These are phyloP conservation scores for Leucophenga varia DNA, from an alignment of 1,140 invertebrate species.

Conservation along the genomic window DNA sequence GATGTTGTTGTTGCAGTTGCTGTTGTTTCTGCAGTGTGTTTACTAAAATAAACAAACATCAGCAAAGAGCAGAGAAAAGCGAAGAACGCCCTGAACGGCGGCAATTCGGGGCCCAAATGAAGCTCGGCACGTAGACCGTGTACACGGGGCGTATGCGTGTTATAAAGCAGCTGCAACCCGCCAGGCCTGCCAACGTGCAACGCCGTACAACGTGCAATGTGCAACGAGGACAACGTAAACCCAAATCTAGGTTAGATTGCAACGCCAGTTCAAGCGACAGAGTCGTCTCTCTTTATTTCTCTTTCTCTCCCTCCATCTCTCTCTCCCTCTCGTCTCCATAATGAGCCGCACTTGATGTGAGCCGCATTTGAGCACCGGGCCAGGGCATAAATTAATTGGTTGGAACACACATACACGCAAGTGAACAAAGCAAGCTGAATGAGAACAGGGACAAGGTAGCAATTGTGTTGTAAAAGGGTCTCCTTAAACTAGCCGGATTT, in stretches of 20 bases:
- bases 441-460: conserved; percentile 24
- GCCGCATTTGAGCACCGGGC: conserved; percentile 18
- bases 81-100: conserved; percentile 1
- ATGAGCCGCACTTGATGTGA: conserved; percentile 23
- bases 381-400: conserved; percentile 30
- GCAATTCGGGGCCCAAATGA: conserved; percentile 19
- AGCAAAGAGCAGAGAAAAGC: conserved; percentile 4
- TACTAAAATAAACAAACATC: conserved; percentile 29
- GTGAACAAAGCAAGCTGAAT: conserved; percentile 10
- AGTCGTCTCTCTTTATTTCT: not conserved
- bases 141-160: conserved; percentile 23
- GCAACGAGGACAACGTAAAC: conserved; percentile 13
- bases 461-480: conserved; percentile 4
- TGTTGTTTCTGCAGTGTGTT: conserved; percentile 16
- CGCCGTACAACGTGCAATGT: too few relatives aligned
- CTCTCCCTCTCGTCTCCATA: conserved; percentile 8
- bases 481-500: conserved; percentile 9
- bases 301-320: conserved; percentile 1
- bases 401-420: conserved; percentile 7
- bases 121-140: conserved; percentile 5
- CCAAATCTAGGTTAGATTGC: conserved; percentile 31
- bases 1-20: not conserved
- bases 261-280: conserved; percentile 6
- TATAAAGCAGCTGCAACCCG: conserved; percentile 6
- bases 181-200: too few relatives aligned